Percentiles rank a stretch among this genome's conserved stretches.
Evolutionary conservation across 1,140 invertebrate species (phyloP).

Genomic region (Himalopsyche phryganea): DNA sequence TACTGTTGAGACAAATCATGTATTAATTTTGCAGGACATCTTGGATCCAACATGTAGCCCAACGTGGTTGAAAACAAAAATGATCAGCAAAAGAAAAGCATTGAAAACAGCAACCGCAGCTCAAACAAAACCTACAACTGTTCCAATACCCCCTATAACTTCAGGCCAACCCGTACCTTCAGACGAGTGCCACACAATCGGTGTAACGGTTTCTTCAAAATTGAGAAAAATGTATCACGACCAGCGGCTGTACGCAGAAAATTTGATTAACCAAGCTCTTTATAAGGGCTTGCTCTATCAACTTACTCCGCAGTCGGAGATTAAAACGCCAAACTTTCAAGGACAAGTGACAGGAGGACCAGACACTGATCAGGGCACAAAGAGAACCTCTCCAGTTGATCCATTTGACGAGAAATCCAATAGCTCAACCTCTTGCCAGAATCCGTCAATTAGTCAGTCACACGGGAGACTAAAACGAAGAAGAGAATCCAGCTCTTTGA

Average conservation of each 20-base stretch:
- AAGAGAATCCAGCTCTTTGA: not conserved
- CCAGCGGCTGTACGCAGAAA: constrained; percentile 31
- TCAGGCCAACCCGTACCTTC: not conserved
- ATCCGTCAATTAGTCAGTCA: constrained; percentile 1
- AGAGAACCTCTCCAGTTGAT: not conserved
- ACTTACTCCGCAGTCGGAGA: constrained; percentile 22
- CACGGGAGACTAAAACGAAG: not conserved
- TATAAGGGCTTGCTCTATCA: constrained; percentile 18
- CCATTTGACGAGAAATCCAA: not conserved
- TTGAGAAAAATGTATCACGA: constrained; percentile 34
- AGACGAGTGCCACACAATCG: constrained; percentile 19
- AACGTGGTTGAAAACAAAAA: constrained; percentile 14
- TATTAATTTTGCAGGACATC: constrained; percentile 11
- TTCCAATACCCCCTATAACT: not conserved
- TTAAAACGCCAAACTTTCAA: constrained; percentile 21
- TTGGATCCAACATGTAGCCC: constrained; percentile 17
- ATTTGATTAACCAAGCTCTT: constrained; percentile 31
- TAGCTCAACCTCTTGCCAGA: not conserved
- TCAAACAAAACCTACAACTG: not conserved
- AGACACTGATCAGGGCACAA: not conserved
- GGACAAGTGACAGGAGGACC: not conserved
- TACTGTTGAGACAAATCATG: too few relatives aligned
- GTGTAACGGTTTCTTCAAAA: constrained; percentile 29
- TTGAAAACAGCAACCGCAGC: constrained; percentile 1
- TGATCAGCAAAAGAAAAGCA: constrained; percentile 14